Evolutionary conservation across 2,797 vertebrate species (phyloP), one percentile per base, ranked within the genome.

Genomic region (Sebastolobus altivelis): DNA sequence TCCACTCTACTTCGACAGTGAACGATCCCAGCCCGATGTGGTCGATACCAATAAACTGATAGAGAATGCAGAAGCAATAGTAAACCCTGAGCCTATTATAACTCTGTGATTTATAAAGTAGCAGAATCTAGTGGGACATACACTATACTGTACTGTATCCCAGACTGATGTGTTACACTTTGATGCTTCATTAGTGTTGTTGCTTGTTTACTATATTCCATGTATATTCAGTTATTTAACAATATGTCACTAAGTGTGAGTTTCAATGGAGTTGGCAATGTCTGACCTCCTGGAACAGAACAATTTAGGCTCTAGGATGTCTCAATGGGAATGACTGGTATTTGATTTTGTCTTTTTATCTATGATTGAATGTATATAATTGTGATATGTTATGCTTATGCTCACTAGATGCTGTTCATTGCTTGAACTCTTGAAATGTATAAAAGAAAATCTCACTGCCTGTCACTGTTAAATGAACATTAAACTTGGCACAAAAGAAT

Each of bases 11-110:
- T 89, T 93, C 1, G 87, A 80, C 54, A 72, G 76, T 13, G 92
- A 94, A 35, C 85, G 74, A 35, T 83, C 93, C 11, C 81, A 90
- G 74, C 92, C 93, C 0, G 93, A 95, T 33, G 88, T 94, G 59
- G 90, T 94, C 1, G 94, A 95, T 68, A 94, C 93, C 81, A 94
- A 92, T 54, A 94, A 89, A 89, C 77, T 95, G 65, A 94, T 95
- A 65, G 92, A 94, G 79, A 94, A 91, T 13, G 92, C 85, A 58
- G 93, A 92, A 75, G 20, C n/a, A 54, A 81, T 60, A 56, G 90
- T 93, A 86, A 90, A 73, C n/a, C 56, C 87, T 16, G 93, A 93
- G 71, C 93, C 91, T 0, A 93, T 94, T 65, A 85, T 95, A 89
- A 73, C 83, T 65, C 84, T 94, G 90, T 95, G 88, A 94, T 86